These are phyloP conservation scores for Artibeus jamaicensis DNA, from an alignment of 2,797 vertebrate genomes.

Conservation along the genomic window DNA sequence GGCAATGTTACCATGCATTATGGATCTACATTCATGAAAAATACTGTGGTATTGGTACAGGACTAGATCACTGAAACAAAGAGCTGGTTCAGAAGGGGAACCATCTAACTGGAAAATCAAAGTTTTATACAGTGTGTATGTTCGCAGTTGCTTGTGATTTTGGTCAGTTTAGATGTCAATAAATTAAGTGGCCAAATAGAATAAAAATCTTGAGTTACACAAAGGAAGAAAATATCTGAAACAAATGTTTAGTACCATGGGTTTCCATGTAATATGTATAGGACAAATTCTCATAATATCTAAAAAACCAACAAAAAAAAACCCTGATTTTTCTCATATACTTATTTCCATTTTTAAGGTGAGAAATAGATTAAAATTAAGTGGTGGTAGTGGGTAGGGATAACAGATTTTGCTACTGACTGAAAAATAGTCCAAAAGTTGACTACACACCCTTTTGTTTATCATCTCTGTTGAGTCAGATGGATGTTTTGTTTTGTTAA, in stretches of 20 bases:
- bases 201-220: neutral
- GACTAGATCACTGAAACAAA: neutral
- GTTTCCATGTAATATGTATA: neutral
- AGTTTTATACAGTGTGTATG: neutral
- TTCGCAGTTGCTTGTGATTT: neutral
- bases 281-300: neutral
- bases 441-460: neutral
- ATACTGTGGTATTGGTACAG: neutral
- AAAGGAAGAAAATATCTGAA: constrained; percentile 15
- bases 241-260: neutral
- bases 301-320: neutral
- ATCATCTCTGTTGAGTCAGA: neutral
- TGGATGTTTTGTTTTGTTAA: neutral
- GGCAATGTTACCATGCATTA: neutral
- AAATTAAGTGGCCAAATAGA: neutral
- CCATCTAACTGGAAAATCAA: neutral
- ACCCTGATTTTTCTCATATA: neutral
- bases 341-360: neutral
- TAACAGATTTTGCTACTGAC: neutral
- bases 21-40: neutral
- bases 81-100: neutral
- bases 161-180: neutral
- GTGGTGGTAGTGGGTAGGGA: neutral
- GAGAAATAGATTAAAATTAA: neutral
- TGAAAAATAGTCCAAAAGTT: neutral